phyloP scores from a whole-genome alignment of 2,888 invertebrate species.

The Hipparchia sbordonii region DNA sequence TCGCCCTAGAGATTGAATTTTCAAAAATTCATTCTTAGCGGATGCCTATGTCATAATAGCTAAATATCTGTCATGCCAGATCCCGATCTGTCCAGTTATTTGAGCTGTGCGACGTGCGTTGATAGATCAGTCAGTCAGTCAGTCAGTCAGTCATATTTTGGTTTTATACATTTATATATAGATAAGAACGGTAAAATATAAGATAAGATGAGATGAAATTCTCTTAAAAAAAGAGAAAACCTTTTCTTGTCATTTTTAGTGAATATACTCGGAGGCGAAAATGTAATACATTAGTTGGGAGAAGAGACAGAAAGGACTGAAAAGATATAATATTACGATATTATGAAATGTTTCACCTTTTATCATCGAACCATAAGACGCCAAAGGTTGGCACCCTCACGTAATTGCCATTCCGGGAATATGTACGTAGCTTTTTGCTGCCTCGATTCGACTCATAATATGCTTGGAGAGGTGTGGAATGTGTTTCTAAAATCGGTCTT shows the following conservation, averaged over 20 bases:
- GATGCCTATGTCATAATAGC: too few species aligned
- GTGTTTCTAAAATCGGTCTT: background rate
- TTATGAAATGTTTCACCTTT: slow-evolving; percentile 12
- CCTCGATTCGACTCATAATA: slow-evolving; percentile 4
- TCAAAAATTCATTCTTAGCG: too few species aligned
- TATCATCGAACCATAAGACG: background rate
- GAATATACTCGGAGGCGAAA: background rate
- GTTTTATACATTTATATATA: too few species aligned
- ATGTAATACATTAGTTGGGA: background rate
- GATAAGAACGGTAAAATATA: too few species aligned
- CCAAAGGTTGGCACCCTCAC: background rate
- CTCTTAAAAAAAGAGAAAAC: too few species aligned
- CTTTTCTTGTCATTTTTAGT: background rate
- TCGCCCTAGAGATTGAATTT: too few species aligned
- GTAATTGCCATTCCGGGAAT: slow-evolving; percentile 7
- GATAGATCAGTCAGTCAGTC: too few species aligned
- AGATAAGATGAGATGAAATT: too few species aligned
- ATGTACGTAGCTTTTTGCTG: background rate
- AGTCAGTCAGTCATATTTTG: too few species aligned
- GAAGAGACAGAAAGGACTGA: background rate
- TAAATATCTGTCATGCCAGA: too few species aligned
- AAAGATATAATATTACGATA: slow-evolving; percentile 1
- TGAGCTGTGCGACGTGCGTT: too few species aligned
- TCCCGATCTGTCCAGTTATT: too few species aligned
- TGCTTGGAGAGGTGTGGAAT: background rate